Base-by-base conservation (phyloP, 1,140 invertebrate genomes). In the Bemisia tabaci region DNA sequence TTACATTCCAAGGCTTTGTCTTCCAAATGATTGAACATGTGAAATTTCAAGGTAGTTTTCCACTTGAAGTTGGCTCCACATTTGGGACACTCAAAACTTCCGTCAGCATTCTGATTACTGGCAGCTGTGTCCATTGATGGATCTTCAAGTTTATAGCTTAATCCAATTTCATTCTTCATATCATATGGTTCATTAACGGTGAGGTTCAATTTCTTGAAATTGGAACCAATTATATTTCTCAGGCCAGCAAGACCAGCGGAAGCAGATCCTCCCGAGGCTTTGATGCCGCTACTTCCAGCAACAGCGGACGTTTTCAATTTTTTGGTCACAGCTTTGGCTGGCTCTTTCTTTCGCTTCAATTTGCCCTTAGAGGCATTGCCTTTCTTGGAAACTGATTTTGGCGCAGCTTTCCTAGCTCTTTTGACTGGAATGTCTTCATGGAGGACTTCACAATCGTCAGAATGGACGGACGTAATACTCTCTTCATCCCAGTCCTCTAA, bases 31-130 rank as follows among this genome's bases (percentile, higher is more conserved):
- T 64, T 27, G 58, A 62, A 39, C 59, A 66, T 69, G 12, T 64
- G 5, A 22, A n/a, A 67, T 33, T 26, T 48, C 24, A 60, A 22
- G 48, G 21, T 27, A 21, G n/a, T 39, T 62, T 48, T 62, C 5
- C 58, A 66, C 67, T 12, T 58, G 87, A 85, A 90, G 89, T 76
- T 79, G 87, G 1, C 89, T 89, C 68, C 89, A 89, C 74, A 88
- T 87, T 77, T 90, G 87, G 88, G 87, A 90, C 79, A 87, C 87
- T 22, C 86, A 84, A 63, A 90, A 86, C 0, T 81, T 88, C 78
- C 87, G 87, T 74, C 89, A 90, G 72, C 87, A 88, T 73, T 87
- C 89, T 72, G 82, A 84, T 63, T 87, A 89, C 9, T 89, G 87
- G 85, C 88, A 89, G 74, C 87, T 87, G 1, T 86, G 89, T 69